Evolutionary conservation across 2,888 invertebrate genomes (phyloP).

Genomic region (Leptothorax acervorum): DNA sequence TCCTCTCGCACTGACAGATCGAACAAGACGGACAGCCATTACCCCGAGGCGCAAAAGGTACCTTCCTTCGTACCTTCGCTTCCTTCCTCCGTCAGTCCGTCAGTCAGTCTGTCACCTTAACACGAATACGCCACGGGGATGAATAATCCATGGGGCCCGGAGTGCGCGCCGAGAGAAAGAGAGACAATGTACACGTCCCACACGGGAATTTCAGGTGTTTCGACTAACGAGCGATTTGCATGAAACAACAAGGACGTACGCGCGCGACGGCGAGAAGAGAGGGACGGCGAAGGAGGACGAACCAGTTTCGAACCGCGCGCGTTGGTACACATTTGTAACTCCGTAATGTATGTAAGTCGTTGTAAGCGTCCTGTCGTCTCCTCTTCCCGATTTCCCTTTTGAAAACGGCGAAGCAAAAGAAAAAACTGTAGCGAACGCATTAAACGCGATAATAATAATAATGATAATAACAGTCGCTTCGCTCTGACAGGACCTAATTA

Average conservation of each 20-base stretch:
- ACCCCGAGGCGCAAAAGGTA: slow-evolving; percentile 45
- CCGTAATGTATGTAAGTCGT: slow-evolving; percentile 68
- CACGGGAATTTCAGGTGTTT: slow-evolving; percentile 80
- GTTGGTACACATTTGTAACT: slow-evolving; percentile 69
- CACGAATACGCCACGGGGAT: slow-evolving; percentile 70
- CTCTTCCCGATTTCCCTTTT: slow-evolving; percentile 53
- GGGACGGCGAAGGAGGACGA: slow-evolving; percentile 60
- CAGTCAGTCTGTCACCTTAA: slow-evolving; percentile 65
- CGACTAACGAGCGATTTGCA: slow-evolving; percentile 81
- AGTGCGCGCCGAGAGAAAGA: slow-evolving; percentile 51
- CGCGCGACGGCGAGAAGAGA: slow-evolving; percentile 33
- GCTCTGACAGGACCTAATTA: neutral
- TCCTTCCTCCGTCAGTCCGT: slow-evolving; percentile 51
- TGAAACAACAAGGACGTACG: slow-evolving; percentile 75
- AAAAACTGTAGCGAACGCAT: neutral
- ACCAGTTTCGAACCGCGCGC: slow-evolving; percentile 67
- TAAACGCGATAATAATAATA: slow-evolving; percentile 37
- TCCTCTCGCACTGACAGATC: slow-evolving; percentile 44
- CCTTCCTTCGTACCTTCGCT: slow-evolving; percentile 38
- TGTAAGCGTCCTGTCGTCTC: slow-evolving; percentile 37
- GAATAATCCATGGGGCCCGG: slow-evolving; percentile 81
- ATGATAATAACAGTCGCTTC: neutral
- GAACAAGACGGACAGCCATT: slow-evolving; percentile 51
- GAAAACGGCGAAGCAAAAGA: neutral
- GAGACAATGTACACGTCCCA: slow-evolving; percentile 75